phyloP scores from a whole-genome alignment of 1,140 invertebrate genomes.

The Neuroterus valhalla region DNA sequence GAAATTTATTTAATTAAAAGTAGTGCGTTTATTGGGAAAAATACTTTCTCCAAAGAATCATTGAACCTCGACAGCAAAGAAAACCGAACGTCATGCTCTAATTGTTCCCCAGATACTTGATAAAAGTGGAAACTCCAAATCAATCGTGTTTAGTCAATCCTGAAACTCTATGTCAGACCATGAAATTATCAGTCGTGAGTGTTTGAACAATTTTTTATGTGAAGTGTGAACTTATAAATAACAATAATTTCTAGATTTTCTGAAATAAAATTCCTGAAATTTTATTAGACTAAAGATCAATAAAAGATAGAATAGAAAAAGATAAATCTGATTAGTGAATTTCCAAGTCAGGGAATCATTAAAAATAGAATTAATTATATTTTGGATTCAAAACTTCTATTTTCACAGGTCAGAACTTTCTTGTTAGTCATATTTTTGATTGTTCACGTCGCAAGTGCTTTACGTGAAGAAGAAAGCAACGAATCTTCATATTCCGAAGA shows the following conservation, averaged over 20 bases:
- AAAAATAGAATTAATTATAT: not conserved
- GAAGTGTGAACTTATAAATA: too few relatives aligned
- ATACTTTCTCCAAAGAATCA: not conserved
- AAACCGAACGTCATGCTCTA: not conserved
- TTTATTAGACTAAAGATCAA: too few relatives aligned
- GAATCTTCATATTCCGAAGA: not conserved
- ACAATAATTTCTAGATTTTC: too few relatives aligned
- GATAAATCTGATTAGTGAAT: too few relatives aligned
- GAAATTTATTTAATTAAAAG: too few relatives aligned
- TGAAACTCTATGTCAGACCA: not conserved
- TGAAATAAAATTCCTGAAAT: too few relatives aligned
- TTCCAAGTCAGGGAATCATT: not conserved
- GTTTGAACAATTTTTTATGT: not conserved
- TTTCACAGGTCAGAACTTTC: not conserved
- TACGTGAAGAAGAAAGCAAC: not conserved
- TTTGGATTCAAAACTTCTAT: not conserved
- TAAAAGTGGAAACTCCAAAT: not conserved
- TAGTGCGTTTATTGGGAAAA: not conserved
- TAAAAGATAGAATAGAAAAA: too few relatives aligned
- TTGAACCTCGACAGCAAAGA: not conserved
- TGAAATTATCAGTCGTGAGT: not conserved
- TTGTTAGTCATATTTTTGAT: not conserved
- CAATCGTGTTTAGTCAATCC: constrained; percentile 4
- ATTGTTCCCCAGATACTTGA: not conserved
- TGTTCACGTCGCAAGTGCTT: not conserved